These are phyloP conservation scores for Hemibagrus wyckioides DNA, from an alignment of 2,113 vertebrate species.

Conservation along the genomic window DNA sequence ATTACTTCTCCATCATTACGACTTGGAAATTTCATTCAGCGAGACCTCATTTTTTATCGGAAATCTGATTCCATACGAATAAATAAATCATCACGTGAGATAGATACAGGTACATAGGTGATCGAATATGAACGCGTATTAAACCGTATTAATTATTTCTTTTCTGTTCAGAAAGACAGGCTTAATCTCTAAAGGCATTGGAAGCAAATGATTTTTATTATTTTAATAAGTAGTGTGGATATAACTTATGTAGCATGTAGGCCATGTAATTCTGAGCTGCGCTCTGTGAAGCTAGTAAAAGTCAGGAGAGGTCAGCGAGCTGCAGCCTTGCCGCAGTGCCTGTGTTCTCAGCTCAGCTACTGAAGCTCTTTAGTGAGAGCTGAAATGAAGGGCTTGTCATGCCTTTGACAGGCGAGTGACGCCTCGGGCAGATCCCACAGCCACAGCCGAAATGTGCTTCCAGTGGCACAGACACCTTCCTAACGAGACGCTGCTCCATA, in stretches of 20 bases:
- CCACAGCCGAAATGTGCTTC: slow-evolving; percentile 60
- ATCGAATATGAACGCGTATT: slow-evolving; percentile 52
- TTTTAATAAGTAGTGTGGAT: background rate
- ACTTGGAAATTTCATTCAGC: slow-evolving; percentile 63
- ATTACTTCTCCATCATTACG: slow-evolving; percentile 67
- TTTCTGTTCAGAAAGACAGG: slow-evolving; percentile 59
- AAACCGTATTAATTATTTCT: slow-evolving; percentile 44
- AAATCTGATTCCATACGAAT: slow-evolving; percentile 63
- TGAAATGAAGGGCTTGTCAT: slow-evolving; percentile 61
- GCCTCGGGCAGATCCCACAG: slow-evolving; percentile 70
- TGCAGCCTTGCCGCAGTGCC: slow-evolving; percentile 21
- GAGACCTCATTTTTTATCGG: slow-evolving; percentile 65
- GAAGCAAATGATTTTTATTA: background rate
- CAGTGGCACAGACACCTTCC: slow-evolving; percentile 49
- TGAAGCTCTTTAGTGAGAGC: slow-evolving; percentile 42
- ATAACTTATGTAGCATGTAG: slow-evolving; percentile 7
- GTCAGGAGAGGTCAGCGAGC: slow-evolving; percentile 37
- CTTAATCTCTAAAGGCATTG: background rate
- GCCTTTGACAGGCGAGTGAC: slow-evolving; percentile 65
- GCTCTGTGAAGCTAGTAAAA: slow-evolving; percentile 13
- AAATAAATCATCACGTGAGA: slow-evolving; percentile 65
- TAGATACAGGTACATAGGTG: slow-evolving; percentile 55
- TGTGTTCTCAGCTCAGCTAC: slow-evolving; percentile 34
- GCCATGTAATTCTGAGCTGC: background rate
- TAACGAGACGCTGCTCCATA: slow-evolving; percentile 51